Base-by-base conservation (phyloP, 2,113 vertebrate species). In the Xenopus tropicalis region DNA sequence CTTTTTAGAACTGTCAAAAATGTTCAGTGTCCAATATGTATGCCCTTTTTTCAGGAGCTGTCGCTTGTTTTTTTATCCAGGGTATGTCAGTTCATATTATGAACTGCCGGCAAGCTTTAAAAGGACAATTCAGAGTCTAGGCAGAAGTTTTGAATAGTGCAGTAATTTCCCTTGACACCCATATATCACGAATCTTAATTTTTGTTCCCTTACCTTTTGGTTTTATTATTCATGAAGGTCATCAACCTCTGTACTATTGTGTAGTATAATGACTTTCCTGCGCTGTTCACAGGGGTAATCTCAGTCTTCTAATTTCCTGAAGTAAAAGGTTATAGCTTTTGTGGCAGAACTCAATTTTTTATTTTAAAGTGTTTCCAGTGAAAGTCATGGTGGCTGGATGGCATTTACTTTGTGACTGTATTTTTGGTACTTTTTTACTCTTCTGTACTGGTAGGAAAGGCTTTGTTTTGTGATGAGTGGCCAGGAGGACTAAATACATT, bases 221-320 rank as follows among this genome's bases (percentile, higher is more conserved):
- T 56, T 72, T 65, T 48, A 54, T 72, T 65, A 72, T 65, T 72
- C 51, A 72, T 56, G 24, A 65, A 65, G 70, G 70, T 65, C 61
- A 65, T 61, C 44, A 42, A 63, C 61, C 70, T 14, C 20, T 44
- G 24, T 56, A 22, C 59, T 54, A 52, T 51, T 21, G 29, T 23
- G 44, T 56, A 72, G 23, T 57, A 72, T 65, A 72, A 72, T 72
- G 48, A 72, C 70, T 65, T 56, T 23, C 16, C 61, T 54, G 24
- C n/a, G 10, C 46, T 21, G 17, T 54, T 64, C 48, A 64, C 20
- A 22, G n/a, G 7, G 25, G 20, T 51, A 52, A 25, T 37, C 16
- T 29, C 37, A 57, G 20, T 64, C 48, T 72, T 72, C 48, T 54
- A 52, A 72, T 64, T 72, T 64, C n/a, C 19, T 54, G 70, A 19